phyloP scores from a whole-genome alignment of 2,888 invertebrate species.

The Diogma glabrata region DNA sequence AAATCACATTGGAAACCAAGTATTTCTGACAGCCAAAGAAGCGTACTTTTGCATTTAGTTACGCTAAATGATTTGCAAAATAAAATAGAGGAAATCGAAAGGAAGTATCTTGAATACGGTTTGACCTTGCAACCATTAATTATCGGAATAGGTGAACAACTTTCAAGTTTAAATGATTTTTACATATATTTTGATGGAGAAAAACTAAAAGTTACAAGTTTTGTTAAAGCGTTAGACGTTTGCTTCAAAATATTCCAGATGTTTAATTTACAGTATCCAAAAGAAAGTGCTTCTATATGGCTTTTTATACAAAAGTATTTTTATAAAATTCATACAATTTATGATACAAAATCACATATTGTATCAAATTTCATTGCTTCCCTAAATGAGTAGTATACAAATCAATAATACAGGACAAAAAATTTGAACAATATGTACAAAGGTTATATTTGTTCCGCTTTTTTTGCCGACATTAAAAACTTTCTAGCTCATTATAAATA shows the following conservation, averaged over 20 bases:
- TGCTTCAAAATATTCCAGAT: constrained; percentile 14
- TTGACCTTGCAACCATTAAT: constrained; percentile 13
- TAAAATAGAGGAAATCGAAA: constrained; percentile 7
- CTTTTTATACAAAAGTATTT: constrained; percentile 12
- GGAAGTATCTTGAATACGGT: not conserved
- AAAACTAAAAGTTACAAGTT: constrained; percentile 7
- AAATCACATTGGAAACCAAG: not conserved
- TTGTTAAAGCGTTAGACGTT: constrained; percentile 11
- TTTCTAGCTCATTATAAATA: not conserved
- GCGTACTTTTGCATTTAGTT: not conserved
- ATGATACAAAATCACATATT: not conserved
- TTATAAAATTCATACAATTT: constrained; percentile 12
- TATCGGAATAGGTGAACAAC: constrained; percentile 9
- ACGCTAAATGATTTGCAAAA: not conserved
- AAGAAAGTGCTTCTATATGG: constrained; percentile 12
- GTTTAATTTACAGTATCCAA: constrained; percentile 14
- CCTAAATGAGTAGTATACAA: not conserved
- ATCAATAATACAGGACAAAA: too few species aligned
- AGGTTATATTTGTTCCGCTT: not conserved
- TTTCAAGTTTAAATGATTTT: not conserved
- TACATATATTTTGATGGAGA: constrained; percentile 12
- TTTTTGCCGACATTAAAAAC: not conserved
- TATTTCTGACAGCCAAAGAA: not conserved
- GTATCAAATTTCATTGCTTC: not conserved
- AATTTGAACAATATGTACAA: not conserved